A percentile compares a stretch with the other conserved stretches of the same genome.
Conservation (phyloP, 2,113 vertebrate species). For the Pangasianodon gigas region DNA sequence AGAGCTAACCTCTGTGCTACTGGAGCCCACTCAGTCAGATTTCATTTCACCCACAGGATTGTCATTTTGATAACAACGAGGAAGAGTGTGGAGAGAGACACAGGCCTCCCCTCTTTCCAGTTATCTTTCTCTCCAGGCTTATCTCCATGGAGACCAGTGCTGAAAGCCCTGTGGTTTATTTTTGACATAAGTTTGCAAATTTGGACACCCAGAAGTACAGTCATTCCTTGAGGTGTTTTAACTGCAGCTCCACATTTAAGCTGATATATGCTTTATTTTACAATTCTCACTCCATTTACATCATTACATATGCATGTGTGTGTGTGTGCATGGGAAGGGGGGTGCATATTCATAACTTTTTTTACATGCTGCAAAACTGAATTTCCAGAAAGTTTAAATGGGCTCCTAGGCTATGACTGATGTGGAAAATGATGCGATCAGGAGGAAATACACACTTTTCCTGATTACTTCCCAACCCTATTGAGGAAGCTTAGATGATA, state of each 20-base stretch:
- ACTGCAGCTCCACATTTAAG: neutral
- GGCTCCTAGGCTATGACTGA: slow-evolving; percentile 46
- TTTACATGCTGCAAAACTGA: slow-evolving; percentile 22
- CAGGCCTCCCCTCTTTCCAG: slow-evolving; percentile 30
- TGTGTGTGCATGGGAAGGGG: neutral
- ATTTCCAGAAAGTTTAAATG: slow-evolving; percentile 39
- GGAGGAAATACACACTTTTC: slow-evolving; percentile 66
- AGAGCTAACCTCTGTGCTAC: slow-evolving; percentile 78
- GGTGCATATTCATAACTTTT: slow-evolving; percentile 22
- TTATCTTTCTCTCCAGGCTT: slow-evolving; percentile 31
- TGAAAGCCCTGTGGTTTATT: slow-evolving; percentile 36
- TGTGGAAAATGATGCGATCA: slow-evolving; percentile 65
- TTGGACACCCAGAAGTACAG: neutral
- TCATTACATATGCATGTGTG: slow-evolving; percentile 25
- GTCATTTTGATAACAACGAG: slow-evolving; percentile 69
- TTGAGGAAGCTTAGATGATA: slow-evolving; percentile 75
- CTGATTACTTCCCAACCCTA: slow-evolving; percentile 73
- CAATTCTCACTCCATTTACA: slow-evolving; percentile 9
- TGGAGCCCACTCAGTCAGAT: slow-evolving; percentile 67
- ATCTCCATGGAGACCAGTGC: slow-evolving; percentile 66
- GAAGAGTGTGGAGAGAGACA: slow-evolving; percentile 59
- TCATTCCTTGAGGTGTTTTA: slow-evolving; percentile 12
- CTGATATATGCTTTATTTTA: slow-evolving; percentile 25
- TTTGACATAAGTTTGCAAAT: slow-evolving; percentile 19
- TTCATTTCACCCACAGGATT: slow-evolving; percentile 78